Base-by-base conservation (phyloP, 2,797 vertebrate genomes). In the Adelosebastes latens region DNA sequence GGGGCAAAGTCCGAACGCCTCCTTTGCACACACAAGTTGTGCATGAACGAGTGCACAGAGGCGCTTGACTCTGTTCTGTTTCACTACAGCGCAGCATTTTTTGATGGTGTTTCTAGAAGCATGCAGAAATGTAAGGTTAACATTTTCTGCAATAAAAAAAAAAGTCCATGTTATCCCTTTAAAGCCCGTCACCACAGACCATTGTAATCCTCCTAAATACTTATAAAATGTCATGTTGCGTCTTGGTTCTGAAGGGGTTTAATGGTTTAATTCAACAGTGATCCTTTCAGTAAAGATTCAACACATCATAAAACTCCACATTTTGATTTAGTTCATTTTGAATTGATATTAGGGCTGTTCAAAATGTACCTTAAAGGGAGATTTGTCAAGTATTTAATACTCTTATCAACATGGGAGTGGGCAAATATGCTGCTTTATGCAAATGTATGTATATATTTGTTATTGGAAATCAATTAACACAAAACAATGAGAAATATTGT, bases 161-260 rank as follows among this genome's bases (percentile, higher is more conserved):
- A 63, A 31, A 31, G 8, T 42, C 52, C 22, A 4, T 59, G 64
- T 79, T 72, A 67, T 80, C 83, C 52, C 14, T 69, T 79, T 71
- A 66, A 85, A 60, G 8, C 59, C 72, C 65, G 58, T 22, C 72
- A 79, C 27, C 6, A 18, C 61, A 60, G 58, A 42, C 32, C 24
- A 25, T 25, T 81, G 24, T 81, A 86, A 84, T 89, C 86, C 86
- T 63, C 49, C 60, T 74, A 76, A 89, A 82, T 58, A 10, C 27
- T 27, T 70, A 4, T 75, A 56, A 80, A 80, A 71, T 42, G 32
- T 82, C 70, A 46, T 24, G 9, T 61, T 71, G 5, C 46, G 6
- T 63, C 64, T 66, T 34, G 32, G 31, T 74, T 65, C 83, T 74
- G 32, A 58, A 56, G 20, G 24, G 34, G 58, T 83, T 78, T 76